Evolutionary conservation across 2,113 vertebrate species (phyloP).

Genomic region (Toxotes jaculatrix): DNA sequence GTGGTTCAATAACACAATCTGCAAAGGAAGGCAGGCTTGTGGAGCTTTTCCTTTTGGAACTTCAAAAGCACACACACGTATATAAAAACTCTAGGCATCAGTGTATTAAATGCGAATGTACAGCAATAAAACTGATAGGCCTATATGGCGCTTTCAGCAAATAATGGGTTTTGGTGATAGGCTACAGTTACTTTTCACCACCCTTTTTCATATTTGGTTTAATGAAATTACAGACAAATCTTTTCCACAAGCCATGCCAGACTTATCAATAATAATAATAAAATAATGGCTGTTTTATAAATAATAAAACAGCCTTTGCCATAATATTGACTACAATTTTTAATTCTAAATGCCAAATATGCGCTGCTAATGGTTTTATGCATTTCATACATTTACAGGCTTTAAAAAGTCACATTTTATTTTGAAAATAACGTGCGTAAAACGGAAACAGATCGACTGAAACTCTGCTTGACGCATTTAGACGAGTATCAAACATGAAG

Average conservation of each 20-base stretch:
- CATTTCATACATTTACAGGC: not conserved
- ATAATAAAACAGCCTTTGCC: not conserved
- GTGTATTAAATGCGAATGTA: not conserved
- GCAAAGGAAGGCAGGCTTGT: constrained; percentile 1
- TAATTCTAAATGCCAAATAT: not conserved
- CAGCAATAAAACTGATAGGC: not conserved
- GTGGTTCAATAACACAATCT: constrained; percentile 57
- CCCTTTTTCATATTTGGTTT: not conserved
- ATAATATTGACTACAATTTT: not conserved
- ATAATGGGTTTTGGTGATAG: not conserved
- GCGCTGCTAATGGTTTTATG: not conserved
- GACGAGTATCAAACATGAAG: constrained; percentile 4
- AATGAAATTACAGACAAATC: not conserved
- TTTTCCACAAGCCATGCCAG: no score
- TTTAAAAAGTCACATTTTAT: constrained; percentile 30
- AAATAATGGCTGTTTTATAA: no score
- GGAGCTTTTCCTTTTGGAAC: constrained; percentile 5
- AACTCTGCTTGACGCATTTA: constrained; percentile 15
- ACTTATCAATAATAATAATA: no score
- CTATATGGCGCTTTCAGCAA: not conserved
- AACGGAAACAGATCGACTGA: constrained; percentile 53
- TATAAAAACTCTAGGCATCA: not conserved
- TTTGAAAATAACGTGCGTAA: constrained; percentile 61
- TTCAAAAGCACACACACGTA: no score
- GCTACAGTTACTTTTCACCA: not conserved